phyloP scores from a whole-genome alignment of 2,797 vertebrate species.

The Gobio occitaniae region DNA sequence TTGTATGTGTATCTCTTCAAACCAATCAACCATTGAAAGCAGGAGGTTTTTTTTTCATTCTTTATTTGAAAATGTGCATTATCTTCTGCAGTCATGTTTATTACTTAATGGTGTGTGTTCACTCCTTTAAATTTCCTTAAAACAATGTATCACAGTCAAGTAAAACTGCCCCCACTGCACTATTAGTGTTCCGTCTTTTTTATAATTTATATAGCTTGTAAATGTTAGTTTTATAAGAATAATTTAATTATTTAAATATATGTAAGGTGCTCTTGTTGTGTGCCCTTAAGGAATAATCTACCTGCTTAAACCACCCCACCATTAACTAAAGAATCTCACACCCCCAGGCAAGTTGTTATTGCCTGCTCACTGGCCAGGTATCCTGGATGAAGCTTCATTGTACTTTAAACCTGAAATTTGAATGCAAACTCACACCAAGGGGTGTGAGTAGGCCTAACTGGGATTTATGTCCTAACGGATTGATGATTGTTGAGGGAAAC shows the following conservation, averaged over 20 bases:
- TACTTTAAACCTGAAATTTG: constrained; percentile 45
- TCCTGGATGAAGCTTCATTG: constrained; percentile 31
- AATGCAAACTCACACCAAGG: constrained; percentile 35
- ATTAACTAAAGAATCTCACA: constrained; percentile 50
- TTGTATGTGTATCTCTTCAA: constrained; percentile 32
- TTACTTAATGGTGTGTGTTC: constrained; percentile 65
- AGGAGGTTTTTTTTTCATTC: constrained; percentile 23
- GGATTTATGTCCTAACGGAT: neutral
- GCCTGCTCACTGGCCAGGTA: constrained; percentile 50
- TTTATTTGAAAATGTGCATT: constrained; percentile 40
- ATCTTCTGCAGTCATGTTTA: constrained; percentile 65
- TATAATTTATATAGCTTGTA: neutral
- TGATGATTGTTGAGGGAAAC: neutral
- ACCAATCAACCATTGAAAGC: constrained; percentile 4
- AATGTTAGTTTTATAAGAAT: neutral
- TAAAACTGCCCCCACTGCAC: neutral
- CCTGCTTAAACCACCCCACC: constrained; percentile 30
- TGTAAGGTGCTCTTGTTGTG: constrained; percentile 21
- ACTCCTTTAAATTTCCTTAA: constrained; percentile 54
- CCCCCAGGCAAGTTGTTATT: constrained; percentile 52
- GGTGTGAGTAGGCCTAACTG: neutral
- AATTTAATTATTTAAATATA: neutral
- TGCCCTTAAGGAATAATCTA: constrained; percentile 36
- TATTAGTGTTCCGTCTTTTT: neutral
- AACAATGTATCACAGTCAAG: constrained; percentile 54